Conservation (phyloP, 2,888 invertebrate genomes). For the Drosophila melanocephala region DNA sequence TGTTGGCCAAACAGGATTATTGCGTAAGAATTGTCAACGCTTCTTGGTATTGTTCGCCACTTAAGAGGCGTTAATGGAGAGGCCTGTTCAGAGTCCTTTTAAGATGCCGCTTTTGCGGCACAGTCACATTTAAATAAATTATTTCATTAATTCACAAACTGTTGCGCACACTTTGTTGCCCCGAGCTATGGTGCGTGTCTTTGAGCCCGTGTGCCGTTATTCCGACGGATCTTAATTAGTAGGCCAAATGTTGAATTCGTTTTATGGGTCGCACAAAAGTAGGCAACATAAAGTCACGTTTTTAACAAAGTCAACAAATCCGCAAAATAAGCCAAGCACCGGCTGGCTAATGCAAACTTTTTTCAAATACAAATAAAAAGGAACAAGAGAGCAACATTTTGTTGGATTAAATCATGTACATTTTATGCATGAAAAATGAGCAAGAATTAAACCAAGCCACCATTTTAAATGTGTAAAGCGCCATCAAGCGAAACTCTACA, state of each 20-base stretch:
- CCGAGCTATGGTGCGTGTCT: neutral
- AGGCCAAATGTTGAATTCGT: constrained; percentile 9
- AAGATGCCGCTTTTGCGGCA: neutral
- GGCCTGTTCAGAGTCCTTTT: neutral
- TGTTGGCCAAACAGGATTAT: neutral
- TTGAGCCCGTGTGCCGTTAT: neutral
- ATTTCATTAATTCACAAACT: constrained; percentile 24
- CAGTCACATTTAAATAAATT: constrained; percentile 15
- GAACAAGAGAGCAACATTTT: constrained; percentile 17
- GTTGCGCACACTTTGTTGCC: constrained; percentile 26
- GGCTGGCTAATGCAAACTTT: neutral
- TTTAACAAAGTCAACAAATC: constrained; percentile 15
- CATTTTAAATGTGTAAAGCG: neutral
- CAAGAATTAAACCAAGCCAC: neutral
- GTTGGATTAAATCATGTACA: constrained; percentile 12
- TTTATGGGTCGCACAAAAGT: constrained; percentile 43
- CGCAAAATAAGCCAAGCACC: neutral
- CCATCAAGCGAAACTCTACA: neutral
- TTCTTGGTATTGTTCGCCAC: neutral
- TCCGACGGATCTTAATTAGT: constrained; percentile 12
- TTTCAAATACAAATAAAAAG: neutral
- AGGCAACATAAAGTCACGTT: constrained; percentile 41
- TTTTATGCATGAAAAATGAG: constrained; percentile 1
- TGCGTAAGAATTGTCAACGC: neutral
- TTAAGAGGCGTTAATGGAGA: constrained; percentile 5